Evolutionary conservation across 2,113 vertebrate genomes (phyloP), one percentile per base, ranked within the genome.

Genomic region (Pitta sordida): DNA sequence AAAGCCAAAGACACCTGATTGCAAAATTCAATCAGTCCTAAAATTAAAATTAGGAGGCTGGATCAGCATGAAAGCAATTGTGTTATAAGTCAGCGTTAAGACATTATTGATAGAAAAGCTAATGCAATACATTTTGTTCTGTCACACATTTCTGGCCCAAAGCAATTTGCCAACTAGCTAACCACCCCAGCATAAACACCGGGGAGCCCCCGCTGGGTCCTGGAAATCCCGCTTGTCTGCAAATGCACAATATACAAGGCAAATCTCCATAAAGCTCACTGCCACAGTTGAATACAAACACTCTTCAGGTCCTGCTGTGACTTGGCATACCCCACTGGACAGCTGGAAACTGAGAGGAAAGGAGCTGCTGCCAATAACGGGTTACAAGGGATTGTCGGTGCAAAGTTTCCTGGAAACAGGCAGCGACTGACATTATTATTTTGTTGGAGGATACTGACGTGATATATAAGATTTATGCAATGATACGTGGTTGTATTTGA

Each of bases 321-420:
- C 98, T 99, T 99, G 99, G 98, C 99, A 98, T 97, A 98, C 98
- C 98, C 98, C 93, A 20, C 97, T 97, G 98, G 99, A 99, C 99
- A 99, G 98, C 99, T 99, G 98, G 98, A 98, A 98, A 97, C 98
- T 98, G 97, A 89, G 98, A 98, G 98, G 98, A 96, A 97, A 97
- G 97, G 95, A 98, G 96, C 96, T 36, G 91, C 97, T 99, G 98
- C 98, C 99, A 99, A 95, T 96, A 98, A 96, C 86, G 97, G 85
- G 97, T 98, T 98, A 97, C 97, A 88, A 97, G 98, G 98, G 96
- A 95, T 96, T 98, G 97, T 97, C 91, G 74, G 64, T 34, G 94
- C 97, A 96, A 97, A 97, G 97, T 97, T 98, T 98, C 96, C 93
- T 97, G 86, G 94, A 96, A 97, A 95, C 91, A 76, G 82, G 73